Evolutionary conservation across 2,797 vertebrate species (phyloP).

Genomic region (Chrosomus eos): DNA sequence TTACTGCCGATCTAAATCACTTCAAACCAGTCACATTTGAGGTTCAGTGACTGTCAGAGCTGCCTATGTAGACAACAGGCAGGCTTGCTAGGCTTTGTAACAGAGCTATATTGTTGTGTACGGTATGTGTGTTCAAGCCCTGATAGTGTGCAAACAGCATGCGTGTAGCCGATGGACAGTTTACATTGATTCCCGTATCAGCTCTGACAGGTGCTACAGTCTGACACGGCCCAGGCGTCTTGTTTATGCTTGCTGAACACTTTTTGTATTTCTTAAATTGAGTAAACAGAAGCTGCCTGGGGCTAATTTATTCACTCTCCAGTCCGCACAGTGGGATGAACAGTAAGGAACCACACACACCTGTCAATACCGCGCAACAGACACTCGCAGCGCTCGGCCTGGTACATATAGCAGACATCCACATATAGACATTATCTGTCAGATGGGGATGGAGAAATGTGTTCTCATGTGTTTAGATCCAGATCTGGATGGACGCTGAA

Average conservation of each 20-base stretch:
- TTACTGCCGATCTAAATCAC: background rate
- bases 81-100: background rate
- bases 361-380: slow-evolving; percentile 71
- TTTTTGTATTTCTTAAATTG: slow-evolving; percentile 76
- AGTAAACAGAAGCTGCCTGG: slow-evolving; percentile 78
- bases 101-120: slow-evolving; percentile 42
- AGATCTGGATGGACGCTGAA: slow-evolving; percentile 2
- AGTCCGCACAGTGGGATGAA: slow-evolving; percentile 71
- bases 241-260: slow-evolving; percentile 70
- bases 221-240: slow-evolving; percentile 74
- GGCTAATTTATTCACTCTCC: slow-evolving; percentile 80
- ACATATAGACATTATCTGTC: slow-evolving; percentile 53
- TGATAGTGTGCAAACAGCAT: slow-evolving; percentile 43
- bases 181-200: slow-evolving; percentile 68
- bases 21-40: background rate
- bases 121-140: slow-evolving; percentile 41
- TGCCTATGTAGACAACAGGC: slow-evolving; percentile 7
- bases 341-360: slow-evolving; percentile 70
- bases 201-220: slow-evolving; percentile 77
- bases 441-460: slow-evolving; percentile 6
- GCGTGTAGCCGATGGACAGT: slow-evolving; percentile 37
- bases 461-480: slow-evolving; percentile 31
- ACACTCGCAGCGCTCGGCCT: slow-evolving; percentile 42
- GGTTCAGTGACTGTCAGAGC: background rate
- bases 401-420: slow-evolving; percentile 66